These are phyloP conservation scores for Tethea ocularis DNA, from an alignment of 2,888 invertebrate genomes.

Conservation along the genomic window DNA sequence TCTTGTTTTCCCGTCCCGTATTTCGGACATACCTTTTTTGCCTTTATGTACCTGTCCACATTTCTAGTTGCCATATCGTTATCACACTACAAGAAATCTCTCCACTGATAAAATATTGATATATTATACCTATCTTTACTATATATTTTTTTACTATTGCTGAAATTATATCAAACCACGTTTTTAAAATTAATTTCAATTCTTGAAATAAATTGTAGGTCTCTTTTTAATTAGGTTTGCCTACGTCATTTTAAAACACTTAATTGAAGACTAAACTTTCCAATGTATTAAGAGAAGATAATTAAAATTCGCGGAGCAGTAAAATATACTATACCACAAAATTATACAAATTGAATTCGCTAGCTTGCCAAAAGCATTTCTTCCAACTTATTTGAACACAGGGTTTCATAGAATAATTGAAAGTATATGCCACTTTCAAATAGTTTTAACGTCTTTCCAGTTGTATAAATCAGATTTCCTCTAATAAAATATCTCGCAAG, in stretches of 20 bases:
- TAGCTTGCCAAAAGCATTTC: background rate
- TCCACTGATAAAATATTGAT: slow-evolving; percentile 35
- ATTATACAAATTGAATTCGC: background rate
- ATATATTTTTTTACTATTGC: slow-evolving; percentile 32
- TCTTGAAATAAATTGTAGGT: no score
- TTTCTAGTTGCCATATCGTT: slow-evolving; percentile 22
- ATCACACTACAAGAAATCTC: slow-evolving; percentile 31
- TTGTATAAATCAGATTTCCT: background rate
- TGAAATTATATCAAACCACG: slow-evolving; percentile 14
- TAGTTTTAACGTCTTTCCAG: background rate
- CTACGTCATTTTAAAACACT: no score
- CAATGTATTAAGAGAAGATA: background rate
- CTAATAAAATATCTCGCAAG: background rate
- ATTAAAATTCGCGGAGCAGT: background rate
- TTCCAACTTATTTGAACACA: background rate
- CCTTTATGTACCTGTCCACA: background rate
- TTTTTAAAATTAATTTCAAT: no score
- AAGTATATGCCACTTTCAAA: background rate
- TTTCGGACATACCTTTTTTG: background rate
- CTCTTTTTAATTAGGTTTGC: no score
- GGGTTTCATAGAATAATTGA: background rate
- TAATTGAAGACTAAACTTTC: no score
- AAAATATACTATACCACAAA: background rate
- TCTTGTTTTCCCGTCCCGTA: background rate
- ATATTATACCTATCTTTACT: slow-evolving; percentile 33